Evolutionary conservation across 2,113 vertebrate genomes (phyloP).

Genomic region (Sterrhoptilus dennistouni): DNA sequence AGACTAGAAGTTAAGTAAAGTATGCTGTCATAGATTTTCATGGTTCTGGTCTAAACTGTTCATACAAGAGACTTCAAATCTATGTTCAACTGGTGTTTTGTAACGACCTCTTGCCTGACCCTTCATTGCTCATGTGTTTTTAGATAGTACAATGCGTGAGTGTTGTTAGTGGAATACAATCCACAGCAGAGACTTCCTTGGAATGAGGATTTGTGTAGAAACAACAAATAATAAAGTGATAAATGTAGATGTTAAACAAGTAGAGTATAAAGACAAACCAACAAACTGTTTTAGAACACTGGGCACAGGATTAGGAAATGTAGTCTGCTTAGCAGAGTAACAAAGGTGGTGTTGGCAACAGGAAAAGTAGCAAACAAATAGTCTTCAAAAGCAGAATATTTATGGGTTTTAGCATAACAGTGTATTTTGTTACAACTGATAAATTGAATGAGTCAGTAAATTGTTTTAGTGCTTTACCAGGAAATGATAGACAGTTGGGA

Average conservation of each 20-base stretch:
- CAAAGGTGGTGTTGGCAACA: not conserved
- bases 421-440: not conserved
- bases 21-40: not conserved
- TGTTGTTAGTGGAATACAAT: not conserved
- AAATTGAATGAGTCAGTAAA: not conserved
- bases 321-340: not conserved
- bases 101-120: not conserved
- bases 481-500: not conserved
- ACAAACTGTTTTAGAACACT: not conserved
- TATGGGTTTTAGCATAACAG: fast-evolving
- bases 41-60: not conserved
- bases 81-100: not conserved
- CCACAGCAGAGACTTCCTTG: not conserved
- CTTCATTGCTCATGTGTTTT: not conserved
- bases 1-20: not conserved
- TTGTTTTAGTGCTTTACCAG: not conserved
- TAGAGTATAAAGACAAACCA: not conserved
- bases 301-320: not conserved
- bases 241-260: not conserved
- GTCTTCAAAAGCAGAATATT: not conserved
- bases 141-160: not conserved
- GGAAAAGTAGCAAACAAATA: not conserved
- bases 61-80: not conserved
- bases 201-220: not conserved
- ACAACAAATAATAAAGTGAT: not conserved